phyloP scores from a whole-genome alignment of 2,113 vertebrate species.

The Symphodus melops region DNA sequence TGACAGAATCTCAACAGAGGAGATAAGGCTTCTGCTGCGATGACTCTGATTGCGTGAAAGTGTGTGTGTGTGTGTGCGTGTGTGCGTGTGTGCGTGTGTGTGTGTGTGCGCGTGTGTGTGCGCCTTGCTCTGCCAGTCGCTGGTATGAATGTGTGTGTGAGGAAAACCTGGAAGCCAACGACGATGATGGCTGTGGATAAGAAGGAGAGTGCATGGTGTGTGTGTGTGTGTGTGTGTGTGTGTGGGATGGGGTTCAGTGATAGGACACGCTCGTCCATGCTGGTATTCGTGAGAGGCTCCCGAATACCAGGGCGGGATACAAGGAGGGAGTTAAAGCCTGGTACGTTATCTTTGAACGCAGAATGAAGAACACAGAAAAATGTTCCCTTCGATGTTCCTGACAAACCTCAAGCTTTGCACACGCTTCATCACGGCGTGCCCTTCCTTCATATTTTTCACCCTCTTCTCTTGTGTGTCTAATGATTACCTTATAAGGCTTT shows the following conservation, averaged over 20 bases:
- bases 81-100: conserved; percentile 33
- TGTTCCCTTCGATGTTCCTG: neutral
- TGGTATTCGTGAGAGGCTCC: conserved; percentile 85
- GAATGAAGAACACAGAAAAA: conserved; percentile 4
- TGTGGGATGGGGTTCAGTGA: conserved; percentile 81
- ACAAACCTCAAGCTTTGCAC: too few species aligned
- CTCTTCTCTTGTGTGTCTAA: too few species aligned
- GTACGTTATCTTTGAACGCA: conserved; percentile 33
- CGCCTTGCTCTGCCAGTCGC: neutral
- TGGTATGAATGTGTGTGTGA: conserved; percentile 24
- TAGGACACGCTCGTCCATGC: conserved; percentile 79
- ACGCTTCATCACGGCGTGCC: too few species aligned
- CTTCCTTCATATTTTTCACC: too few species aligned
- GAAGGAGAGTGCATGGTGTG: conserved; percentile 44
- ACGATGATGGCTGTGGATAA: conserved; percentile 73
- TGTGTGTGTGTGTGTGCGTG: conserved; percentile 1
- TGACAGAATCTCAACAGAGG: conserved; percentile 29
- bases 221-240: conserved; percentile 27
- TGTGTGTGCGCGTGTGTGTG: conserved; percentile 7
- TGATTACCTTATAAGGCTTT: too few species aligned
- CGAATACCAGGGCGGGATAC: conserved; percentile 62
- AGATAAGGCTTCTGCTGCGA: conserved; percentile 36
- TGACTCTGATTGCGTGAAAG: conserved; percentile 45
- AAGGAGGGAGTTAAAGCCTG: conserved; percentile 41
- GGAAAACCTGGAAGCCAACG: conserved; percentile 68